These are phyloP conservation scores for Pandemis heparana DNA, from an alignment of 2,888 invertebrate genomes.

Conservation along the genomic window DNA sequence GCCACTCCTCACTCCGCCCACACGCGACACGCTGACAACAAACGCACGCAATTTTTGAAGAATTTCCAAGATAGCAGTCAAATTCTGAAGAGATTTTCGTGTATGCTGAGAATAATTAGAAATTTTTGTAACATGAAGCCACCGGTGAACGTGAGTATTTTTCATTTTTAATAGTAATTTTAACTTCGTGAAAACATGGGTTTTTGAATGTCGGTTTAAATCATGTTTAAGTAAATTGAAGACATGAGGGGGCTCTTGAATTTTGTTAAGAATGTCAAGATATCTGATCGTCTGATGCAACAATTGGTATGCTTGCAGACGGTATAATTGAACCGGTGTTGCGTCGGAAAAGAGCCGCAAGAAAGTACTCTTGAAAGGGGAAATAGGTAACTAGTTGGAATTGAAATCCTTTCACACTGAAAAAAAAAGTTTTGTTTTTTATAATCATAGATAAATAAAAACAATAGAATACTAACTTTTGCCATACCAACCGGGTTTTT, in stretches of 20 bases:
- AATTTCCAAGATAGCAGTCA: not conserved
- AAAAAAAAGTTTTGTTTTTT: no score
- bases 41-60: constrained; percentile 18
- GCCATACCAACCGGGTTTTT: no score
- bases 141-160: constrained; percentile 75
- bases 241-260: not conserved
- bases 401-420: no score
- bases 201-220: not conserved
- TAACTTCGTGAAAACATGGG: not conserved
- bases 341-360: constrained; percentile 6
- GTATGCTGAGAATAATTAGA: constrained; percentile 72
- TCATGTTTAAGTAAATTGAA: not conserved
- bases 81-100: constrained; percentile 44
- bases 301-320: not conserved
- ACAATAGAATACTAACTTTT: no score
- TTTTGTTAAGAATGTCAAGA: not conserved
- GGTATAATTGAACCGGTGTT: not conserved
- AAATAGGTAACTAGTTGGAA: no score
- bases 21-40: constrained; percentile 50
- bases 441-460: no score
- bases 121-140: constrained; percentile 78
- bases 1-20: constrained; percentile 56
- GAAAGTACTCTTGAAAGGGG: not conserved
- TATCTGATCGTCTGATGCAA: constrained; percentile 11
- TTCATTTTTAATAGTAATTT: constrained; percentile 24